Evolutionary conservation across 1,140 invertebrate species (phyloP).

Genomic region (Whitmania pigra): DNA sequence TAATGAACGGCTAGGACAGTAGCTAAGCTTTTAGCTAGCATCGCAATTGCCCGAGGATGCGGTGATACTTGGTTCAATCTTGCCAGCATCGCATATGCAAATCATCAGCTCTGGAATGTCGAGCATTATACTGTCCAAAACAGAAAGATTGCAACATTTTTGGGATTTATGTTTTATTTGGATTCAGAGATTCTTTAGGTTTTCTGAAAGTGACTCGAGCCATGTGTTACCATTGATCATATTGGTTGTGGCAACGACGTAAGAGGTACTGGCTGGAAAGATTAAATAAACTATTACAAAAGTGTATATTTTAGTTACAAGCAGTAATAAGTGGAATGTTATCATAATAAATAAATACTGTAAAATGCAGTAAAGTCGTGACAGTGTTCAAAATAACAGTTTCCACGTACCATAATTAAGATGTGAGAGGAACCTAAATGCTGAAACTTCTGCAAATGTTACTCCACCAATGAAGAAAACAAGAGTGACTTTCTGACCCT

Average conservation of each 20-base stretch:
- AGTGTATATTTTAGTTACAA: not conserved
- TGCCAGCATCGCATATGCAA: too few species aligned
- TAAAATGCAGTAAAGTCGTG: not conserved
- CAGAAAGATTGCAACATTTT: too few species aligned
- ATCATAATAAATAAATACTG: not conserved
- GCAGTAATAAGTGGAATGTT: not conserved
- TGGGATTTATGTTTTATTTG: constrained; percentile 11
- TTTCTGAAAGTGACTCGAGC: constrained; percentile 60
- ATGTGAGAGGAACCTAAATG: constrained; percentile 74
- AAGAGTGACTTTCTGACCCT: constrained; percentile 56
- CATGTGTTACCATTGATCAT: constrained; percentile 79
- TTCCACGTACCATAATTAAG: constrained; percentile 64
- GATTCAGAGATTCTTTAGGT: constrained; percentile 34
- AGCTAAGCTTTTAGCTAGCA: too few species aligned
- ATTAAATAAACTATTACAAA: not conserved
- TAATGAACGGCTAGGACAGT: too few species aligned
- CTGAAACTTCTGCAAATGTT: constrained; percentile 86
- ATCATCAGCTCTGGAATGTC: too few species aligned
- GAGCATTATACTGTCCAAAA: too few species aligned
- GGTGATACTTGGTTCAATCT: too few species aligned
- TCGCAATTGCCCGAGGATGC: too few species aligned
- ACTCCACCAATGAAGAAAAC: constrained; percentile 92
- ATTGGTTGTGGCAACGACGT: constrained; percentile 81
- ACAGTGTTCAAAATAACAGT: not conserved
- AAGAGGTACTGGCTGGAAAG: constrained; percentile 67